Percentiles rank a stretch among this genome's conserved stretches.
Conservation (phyloP, 2,113 vertebrate species). For the Synchiropus splendidus region DNA sequence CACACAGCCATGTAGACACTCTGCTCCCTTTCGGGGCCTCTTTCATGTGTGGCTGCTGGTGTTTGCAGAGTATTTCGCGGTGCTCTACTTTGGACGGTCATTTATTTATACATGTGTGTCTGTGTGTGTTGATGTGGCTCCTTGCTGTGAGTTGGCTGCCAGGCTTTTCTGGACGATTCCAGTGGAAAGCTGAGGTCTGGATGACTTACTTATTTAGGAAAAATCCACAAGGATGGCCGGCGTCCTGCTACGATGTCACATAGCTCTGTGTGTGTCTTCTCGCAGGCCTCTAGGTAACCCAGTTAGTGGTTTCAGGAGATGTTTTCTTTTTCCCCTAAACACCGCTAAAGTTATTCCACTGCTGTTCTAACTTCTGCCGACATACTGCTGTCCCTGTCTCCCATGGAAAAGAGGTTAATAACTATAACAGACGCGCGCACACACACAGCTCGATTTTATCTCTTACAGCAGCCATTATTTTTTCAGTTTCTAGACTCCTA, state of each 20-base stretch:
- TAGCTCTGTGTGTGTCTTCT: conserved; percentile 17
- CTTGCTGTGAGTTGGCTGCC: conserved; percentile 35
- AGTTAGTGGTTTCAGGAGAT: conserved; percentile 21
- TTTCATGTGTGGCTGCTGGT: conserved; percentile 5
- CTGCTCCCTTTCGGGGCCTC: conserved; percentile 9
- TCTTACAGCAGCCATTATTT: too few species aligned
- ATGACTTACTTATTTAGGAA: conserved; percentile 57
- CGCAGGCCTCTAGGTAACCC: conserved; percentile 12
- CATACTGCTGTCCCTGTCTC: conserved; percentile 4
- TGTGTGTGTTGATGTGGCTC: conserved; percentile 17
- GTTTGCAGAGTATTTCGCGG: conserved; percentile 3
- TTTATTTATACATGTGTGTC: conserved; percentile 16
- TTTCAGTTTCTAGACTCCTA: too few species aligned
- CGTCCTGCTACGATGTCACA: conserved; percentile 37
- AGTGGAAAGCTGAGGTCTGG: conserved; percentile 56
- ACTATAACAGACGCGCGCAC: conserved; percentile 36
- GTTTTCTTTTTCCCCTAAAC: conserved; percentile 31
- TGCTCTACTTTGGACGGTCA: conserved; percentile 2
- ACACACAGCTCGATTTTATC: neutral
- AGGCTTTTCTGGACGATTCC: conserved; percentile 27
- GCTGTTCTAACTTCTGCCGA: conserved; percentile 26
- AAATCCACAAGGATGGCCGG: conserved; percentile 39
- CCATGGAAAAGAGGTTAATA: conserved; percentile 40
- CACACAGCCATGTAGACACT: conserved; percentile 19
- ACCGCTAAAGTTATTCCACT: conserved; percentile 42